phyloP scores from a whole-genome alignment of 2,888 invertebrate genomes.

The Zele albiditarsus region DNA sequence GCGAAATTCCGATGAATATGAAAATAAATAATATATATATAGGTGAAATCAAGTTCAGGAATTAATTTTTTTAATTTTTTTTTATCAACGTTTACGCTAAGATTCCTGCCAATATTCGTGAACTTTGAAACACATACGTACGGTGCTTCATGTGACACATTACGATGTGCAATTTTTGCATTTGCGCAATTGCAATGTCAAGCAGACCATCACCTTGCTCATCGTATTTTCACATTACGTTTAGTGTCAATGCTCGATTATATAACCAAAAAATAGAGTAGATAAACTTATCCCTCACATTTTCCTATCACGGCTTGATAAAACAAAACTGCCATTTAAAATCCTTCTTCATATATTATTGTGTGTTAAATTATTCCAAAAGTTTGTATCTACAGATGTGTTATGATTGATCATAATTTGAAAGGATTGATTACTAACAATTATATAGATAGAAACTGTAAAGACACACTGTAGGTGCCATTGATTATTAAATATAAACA shows the following conservation, averaged over 20 bases:
- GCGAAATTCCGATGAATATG: too few species aligned
- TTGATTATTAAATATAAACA: slow-evolving; percentile 3
- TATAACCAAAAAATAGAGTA: slow-evolving; percentile 41
- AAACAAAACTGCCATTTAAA: too few species aligned
- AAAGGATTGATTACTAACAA: background rate
- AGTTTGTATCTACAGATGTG: background rate
- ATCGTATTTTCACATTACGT: background rate
- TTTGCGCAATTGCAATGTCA: slow-evolving; percentile 41
- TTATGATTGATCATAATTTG: background rate
- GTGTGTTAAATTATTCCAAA: too few species aligned
- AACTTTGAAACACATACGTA: slow-evolving; percentile 2
- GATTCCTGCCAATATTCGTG: background rate
- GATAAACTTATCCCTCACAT: background rate
- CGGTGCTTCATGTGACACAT: background rate
- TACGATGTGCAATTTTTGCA: background rate
- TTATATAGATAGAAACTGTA: background rate
- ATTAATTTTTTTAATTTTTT: background rate
- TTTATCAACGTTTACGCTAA: background rate
- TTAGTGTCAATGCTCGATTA: slow-evolving; percentile 41
- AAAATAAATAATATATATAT: background rate
- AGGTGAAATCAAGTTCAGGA: background rate
- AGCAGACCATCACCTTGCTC: slow-evolving; percentile 31
- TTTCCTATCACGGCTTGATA: background rate
- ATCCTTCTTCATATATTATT: too few species aligned
- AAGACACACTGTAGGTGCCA: background rate